Conservation (phyloP, 2,888 invertebrate genomes). For the Pachliopta kotzebuea region DNA sequence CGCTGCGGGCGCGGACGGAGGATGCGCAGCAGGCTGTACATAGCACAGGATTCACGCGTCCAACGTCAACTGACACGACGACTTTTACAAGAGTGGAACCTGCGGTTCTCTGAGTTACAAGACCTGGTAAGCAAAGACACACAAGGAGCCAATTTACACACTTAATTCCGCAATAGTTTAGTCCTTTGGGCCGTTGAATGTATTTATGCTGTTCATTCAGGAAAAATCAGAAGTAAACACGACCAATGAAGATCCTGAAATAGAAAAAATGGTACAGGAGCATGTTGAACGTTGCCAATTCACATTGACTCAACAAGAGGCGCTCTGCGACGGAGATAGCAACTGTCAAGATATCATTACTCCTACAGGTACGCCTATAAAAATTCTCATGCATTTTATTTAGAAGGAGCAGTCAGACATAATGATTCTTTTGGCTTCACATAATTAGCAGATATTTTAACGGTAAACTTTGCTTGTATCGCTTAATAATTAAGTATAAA, state of each 20-base stretch:
- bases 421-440: no score
- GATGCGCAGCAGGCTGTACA: conserved; percentile 76
- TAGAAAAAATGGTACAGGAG: conserved; percentile 53
- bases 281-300: conserved; percentile 62
- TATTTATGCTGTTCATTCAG: conserved; percentile 38
- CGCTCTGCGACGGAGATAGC: conserved; percentile 66
- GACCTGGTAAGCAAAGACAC: conserved; percentile 43
- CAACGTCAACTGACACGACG: conserved; percentile 51
- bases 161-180: no score
- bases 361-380: conserved; percentile 42
- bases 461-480: no score
- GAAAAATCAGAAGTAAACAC: conserved; percentile 47
- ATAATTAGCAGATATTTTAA: no score
- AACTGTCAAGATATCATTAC: conserved; percentile 47
- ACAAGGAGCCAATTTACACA: no score
- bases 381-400: background rate
- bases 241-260: conserved; percentile 53
- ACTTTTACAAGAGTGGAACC: conserved; percentile 52
- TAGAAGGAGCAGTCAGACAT: no score
- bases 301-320: conserved; percentile 66
- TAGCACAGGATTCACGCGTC: conserved; percentile 44
- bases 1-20: conserved; percentile 87
- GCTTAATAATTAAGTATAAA: no score
- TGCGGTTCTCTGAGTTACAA: conserved; percentile 57
- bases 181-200: background rate